Conservation (phyloP, 2,888 invertebrate genomes). For the Ochlodes sylvanus region DNA sequence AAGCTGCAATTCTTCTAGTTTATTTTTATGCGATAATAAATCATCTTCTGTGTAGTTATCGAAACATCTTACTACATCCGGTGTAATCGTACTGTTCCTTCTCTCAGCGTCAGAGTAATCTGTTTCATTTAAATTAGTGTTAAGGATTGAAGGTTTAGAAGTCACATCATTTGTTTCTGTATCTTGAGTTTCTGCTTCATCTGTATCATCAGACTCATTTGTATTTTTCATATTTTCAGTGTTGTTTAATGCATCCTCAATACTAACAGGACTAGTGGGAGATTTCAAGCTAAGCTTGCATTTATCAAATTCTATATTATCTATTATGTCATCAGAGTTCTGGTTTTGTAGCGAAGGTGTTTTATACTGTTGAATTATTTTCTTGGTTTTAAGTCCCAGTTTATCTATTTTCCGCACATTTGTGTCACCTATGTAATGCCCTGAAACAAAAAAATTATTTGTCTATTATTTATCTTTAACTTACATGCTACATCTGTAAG, state of each 20-base stretch:
- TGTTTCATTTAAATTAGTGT: constrained; percentile 45
- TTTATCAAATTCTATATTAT: constrained; percentile 68
- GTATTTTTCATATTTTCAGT: constrained; percentile 41
- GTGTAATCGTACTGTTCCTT: constrained; percentile 53
- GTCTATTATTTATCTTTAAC: no score
- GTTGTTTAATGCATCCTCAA: constrained; percentile 42
- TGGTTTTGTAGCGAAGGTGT: constrained; percentile 55
- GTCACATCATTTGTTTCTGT: constrained; percentile 22
- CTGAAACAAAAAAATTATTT: constrained; percentile 47
- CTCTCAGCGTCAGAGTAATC: constrained; percentile 40
- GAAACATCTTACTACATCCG: constrained; percentile 67
- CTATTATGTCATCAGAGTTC: constrained; percentile 65
- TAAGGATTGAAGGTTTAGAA: constrained; percentile 1
- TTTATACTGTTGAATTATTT: constrained; percentile 53
- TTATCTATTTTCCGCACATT: constrained; percentile 58
- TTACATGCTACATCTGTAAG: no score
- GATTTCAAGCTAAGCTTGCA: constrained; percentile 71
- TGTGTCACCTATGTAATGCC: constrained; percentile 45
- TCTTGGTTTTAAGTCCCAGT: constrained; percentile 57
- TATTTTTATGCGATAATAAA: constrained; percentile 73
- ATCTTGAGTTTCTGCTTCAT: constrained; percentile 28
- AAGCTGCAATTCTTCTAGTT: constrained; percentile 88
- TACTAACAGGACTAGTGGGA: constrained; percentile 47
- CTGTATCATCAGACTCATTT: constrained; percentile 36
- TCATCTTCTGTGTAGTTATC: constrained; percentile 72